These are phyloP conservation scores for Paraescarpia echinospica DNA, from an alignment of 1,140 invertebrate species.

Conservation along the genomic window DNA sequence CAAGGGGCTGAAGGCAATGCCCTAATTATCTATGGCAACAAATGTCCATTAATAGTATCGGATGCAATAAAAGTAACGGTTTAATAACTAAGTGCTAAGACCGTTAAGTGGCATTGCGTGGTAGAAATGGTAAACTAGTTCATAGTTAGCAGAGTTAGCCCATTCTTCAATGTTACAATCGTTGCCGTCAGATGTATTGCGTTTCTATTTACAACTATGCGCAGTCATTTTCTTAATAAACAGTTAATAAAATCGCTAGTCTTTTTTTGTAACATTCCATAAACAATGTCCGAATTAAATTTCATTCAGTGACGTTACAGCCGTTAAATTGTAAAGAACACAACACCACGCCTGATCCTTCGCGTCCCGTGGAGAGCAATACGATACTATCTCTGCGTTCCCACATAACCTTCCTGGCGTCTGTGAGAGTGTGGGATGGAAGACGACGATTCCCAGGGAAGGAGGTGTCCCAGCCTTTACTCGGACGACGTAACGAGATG, in stretches of 20 bases:
- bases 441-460: slow-evolving; percentile 51
- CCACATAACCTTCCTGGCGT: slow-evolving; percentile 41
- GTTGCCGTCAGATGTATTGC: too few relatives aligned
- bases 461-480: neutral
- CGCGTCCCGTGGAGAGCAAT: neutral
- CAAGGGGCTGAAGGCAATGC: too few relatives aligned
- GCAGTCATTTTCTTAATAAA: too few relatives aligned
- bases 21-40: too few relatives aligned
- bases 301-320: neutral
- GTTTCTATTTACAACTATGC: too few relatives aligned
- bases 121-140: too few relatives aligned
- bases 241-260: neutral
- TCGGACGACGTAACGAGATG: neutral
- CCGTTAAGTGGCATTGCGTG: too few relatives aligned
- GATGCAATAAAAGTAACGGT: too few relatives aligned
- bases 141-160: too few relatives aligned
- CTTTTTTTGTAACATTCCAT: neutral
- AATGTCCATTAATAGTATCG: too few relatives aligned
- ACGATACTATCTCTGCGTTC: neutral
- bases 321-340: neutral
- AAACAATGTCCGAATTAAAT: neutral
- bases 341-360: neutral
- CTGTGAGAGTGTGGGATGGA: slow-evolving; percentile 52
- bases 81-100: too few relatives aligned
- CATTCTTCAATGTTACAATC: too few relatives aligned